A percentile compares a stretch with the other conserved stretches of the same genome.
Conservation (phyloP, 2,797 vertebrate genomes). For the Periparus ater region DNA sequence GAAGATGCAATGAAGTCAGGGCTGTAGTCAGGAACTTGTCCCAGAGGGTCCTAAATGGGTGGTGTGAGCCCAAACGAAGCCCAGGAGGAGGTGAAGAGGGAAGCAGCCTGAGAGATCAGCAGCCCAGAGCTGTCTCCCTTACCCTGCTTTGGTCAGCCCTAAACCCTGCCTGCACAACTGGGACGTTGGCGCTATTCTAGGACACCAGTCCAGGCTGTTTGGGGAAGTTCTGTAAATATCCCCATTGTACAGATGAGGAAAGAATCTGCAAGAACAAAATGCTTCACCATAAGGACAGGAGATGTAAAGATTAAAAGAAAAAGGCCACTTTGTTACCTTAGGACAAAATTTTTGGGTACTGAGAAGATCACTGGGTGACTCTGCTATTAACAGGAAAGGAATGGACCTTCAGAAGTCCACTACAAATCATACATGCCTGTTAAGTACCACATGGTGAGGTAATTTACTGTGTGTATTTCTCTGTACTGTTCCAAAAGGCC, state of each 20-base stretch:
- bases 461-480: background rate
- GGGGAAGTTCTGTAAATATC: background rate
- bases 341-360: background rate
- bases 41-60: background rate
- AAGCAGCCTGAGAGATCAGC: background rate
- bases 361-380: background rate
- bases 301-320: background rate
- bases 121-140: background rate
- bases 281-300: background rate
- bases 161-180: rapidly evolving
- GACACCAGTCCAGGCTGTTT: background rate
- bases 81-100: background rate
- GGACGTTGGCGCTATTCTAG: background rate
- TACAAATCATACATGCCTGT: background rate
- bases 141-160: background rate
- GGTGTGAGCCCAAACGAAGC: background rate
- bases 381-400: background rate
- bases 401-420: background rate
- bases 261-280: background rate
- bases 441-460: background rate
- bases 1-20: background rate
- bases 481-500: background rate
- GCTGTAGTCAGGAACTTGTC: background rate
- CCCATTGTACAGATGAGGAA: background rate
- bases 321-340: background rate